Percentiles rank a stretch among this genome's conserved stretches.
These are phyloP conservation scores for Accipiter virgatus DNA, from an alignment of 2,113 vertebrate genomes.

Conservation along the genomic window DNA sequence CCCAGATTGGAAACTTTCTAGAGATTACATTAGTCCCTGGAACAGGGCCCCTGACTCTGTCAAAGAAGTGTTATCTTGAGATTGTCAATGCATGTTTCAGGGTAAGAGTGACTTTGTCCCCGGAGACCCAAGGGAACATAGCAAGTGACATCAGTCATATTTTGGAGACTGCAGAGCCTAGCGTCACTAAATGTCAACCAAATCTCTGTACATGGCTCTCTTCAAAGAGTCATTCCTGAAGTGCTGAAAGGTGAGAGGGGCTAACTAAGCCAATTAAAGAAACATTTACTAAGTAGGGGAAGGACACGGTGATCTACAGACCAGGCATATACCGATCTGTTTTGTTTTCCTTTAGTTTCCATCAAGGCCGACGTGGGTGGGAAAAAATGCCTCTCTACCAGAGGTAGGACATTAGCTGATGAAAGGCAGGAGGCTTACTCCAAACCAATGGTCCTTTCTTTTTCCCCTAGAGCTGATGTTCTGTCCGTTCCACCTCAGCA, in stretches of 20 bases:
- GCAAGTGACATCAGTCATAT: slow-evolving; percentile 60
- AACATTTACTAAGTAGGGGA: slow-evolving; percentile 6
- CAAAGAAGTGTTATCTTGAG: slow-evolving; percentile 67
- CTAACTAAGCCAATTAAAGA: slow-evolving; percentile 63
- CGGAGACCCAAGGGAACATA: slow-evolving; percentile 25
- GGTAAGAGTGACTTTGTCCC: slow-evolving; percentile 55
- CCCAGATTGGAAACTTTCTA: slow-evolving; percentile 41
- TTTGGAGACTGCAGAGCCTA: slow-evolving; percentile 39
- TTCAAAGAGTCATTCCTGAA: slow-evolving; percentile 49
- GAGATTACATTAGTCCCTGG: slow-evolving; percentile 21
- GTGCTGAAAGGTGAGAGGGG: slow-evolving; percentile 58
- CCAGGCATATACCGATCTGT: slow-evolving; percentile 26
- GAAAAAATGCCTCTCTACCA: slow-evolving; percentile 1
- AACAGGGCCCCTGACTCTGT: slow-evolving; percentile 30
- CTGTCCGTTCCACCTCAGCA: slow-evolving; percentile 25
- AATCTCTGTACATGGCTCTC: slow-evolving; percentile 54
- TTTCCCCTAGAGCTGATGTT: not conserved
- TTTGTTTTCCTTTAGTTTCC: slow-evolving; percentile 50
- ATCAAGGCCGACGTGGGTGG: slow-evolving; percentile 5
- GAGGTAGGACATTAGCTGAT: slow-evolving; percentile 14
- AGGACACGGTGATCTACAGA: slow-evolving; percentile 3
- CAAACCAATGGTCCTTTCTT: not conserved
- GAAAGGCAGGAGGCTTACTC: slow-evolving; percentile 44
- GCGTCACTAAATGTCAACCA: slow-evolving; percentile 45
- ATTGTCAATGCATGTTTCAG: slow-evolving; percentile 58